Percentiles rank a stretch among this genome's conserved stretches.
These are phyloP conservation scores for Psittacula derbiana DNA, from an alignment of 2,797 vertebrate genomes.

Conservation along the genomic window DNA sequence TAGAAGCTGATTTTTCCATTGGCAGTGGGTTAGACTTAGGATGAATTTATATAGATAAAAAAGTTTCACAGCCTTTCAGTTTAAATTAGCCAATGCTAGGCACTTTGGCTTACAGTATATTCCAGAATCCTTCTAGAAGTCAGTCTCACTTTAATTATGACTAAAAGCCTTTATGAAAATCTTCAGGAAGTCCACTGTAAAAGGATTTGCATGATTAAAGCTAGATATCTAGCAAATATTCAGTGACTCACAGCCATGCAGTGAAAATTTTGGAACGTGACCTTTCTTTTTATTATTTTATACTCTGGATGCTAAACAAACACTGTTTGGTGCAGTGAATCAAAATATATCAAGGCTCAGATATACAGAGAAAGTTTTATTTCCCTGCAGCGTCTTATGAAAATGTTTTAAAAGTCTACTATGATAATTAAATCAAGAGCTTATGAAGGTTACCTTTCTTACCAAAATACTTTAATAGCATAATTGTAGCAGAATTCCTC, in stretches of 20 bases:
- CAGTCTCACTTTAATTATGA: neutral
- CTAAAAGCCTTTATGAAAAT: neutral
- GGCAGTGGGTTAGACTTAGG: neutral
- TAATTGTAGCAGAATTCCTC: neutral
- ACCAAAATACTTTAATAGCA: neutral
- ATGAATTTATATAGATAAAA: neutral
- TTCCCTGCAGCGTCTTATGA: neutral
- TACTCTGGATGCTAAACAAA: neutral
- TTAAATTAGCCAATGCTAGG: neutral
- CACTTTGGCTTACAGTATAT: neutral
- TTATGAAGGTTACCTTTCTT: neutral
- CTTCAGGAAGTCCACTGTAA: neutral
- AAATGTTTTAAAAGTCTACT: neutral
- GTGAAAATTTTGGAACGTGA: conserved; percentile 4
- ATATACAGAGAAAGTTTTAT: neutral
- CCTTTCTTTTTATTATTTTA: neutral
- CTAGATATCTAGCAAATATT: neutral
- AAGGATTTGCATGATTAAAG: conserved; percentile 17
- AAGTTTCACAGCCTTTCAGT: neutral
- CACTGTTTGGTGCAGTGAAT: neutral
- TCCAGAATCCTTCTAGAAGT: neutral
- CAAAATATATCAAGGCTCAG: neutral
- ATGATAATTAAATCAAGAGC: neutral
- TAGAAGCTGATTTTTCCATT: neutral
- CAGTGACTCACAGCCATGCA: conserved; percentile 8